Percentiles rank a stretch among this genome's conserved stretches.
Evolutionary conservation across 2,888 invertebrate species (phyloP).

Genomic region (Hoplodrina ambigua): DNA sequence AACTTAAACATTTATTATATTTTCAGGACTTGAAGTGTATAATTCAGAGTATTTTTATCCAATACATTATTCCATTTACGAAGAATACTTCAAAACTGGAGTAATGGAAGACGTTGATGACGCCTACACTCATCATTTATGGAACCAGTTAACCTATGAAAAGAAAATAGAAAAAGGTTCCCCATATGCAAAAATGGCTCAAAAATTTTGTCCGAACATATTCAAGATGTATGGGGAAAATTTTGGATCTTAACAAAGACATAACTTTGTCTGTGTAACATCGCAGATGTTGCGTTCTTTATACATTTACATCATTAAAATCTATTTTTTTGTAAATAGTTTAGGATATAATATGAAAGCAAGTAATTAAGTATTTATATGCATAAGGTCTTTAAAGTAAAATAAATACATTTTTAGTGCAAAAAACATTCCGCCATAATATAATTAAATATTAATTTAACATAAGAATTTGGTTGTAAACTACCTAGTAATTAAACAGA

Average conservation of each 20-base stretch:
- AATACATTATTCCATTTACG: constrained; percentile 88
- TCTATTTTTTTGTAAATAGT: too few relatives aligned
- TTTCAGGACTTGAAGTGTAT: constrained; percentile 91
- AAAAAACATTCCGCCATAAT: too few relatives aligned
- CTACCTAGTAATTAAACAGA: too few relatives aligned
- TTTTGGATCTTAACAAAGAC: constrained; percentile 34
- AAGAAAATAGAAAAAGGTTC: constrained; percentile 59
- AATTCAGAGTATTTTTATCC: constrained; percentile 93
- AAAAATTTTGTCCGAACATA: constrained; percentile 66
- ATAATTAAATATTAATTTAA: too few relatives aligned
- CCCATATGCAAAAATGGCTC: constrained; percentile 60
- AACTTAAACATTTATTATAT: neutral
- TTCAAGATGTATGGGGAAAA: constrained; percentile 62
- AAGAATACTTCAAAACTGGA: constrained; percentile 46
- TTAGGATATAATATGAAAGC: too few relatives aligned
- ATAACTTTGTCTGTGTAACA: too few relatives aligned
- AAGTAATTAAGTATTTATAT: too few relatives aligned
- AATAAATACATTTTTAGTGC: too few relatives aligned
- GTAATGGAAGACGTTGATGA: constrained; percentile 27
- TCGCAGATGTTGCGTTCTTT: too few relatives aligned
- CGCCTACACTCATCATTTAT: constrained; percentile 71
- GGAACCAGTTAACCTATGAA: constrained; percentile 68
- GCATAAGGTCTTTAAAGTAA: too few relatives aligned
- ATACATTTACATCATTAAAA: too few relatives aligned
- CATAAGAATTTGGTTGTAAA: too few relatives aligned